A percentile compares a stretch with the other conserved stretches of the same genome.
Conservation (phyloP, 1,140 invertebrate genomes). For the Neocloeon triangulifer region DNA sequence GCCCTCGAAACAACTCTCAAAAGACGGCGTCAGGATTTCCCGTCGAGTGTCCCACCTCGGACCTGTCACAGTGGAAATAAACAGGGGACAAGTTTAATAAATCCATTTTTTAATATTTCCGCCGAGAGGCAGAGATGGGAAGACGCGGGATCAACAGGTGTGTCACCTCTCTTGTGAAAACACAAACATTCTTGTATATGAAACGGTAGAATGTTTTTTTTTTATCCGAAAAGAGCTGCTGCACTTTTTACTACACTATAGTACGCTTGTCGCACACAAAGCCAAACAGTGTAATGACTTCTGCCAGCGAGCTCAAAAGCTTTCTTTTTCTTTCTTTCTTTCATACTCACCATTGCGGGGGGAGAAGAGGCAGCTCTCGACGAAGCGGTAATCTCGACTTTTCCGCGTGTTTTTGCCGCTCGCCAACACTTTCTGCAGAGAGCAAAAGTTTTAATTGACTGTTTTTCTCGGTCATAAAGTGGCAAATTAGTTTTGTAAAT, state of each 20-base stretch:
- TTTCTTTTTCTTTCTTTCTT: too few relatives aligned
- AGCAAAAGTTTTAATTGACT: constrained; percentile 1
- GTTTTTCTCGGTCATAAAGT: too few relatives aligned
- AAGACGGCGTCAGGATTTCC: constrained; percentile 36
- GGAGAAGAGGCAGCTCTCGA: constrained; percentile 53
- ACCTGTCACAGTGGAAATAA: constrained; percentile 15
- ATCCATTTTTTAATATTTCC: too few relatives aligned
- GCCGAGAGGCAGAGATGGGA: too few relatives aligned
- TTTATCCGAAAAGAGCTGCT: too few relatives aligned
- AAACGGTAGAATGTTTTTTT: too few relatives aligned
- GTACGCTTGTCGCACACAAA: too few relatives aligned
- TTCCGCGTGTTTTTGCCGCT: constrained; percentile 50
- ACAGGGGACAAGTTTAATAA: too few relatives aligned
- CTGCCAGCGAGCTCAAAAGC: too few relatives aligned
- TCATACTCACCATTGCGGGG: constrained; percentile 31
- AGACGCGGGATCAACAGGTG: background rate
- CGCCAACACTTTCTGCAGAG: constrained; percentile 33
- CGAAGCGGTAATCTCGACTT: constrained; percentile 40
- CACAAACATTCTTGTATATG: background rate
- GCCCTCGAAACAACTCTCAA: constrained; percentile 43
- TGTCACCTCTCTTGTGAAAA: background rate
- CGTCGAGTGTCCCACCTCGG: constrained; percentile 28
- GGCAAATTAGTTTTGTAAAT: too few relatives aligned
- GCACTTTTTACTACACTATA: too few relatives aligned
- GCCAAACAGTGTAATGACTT: too few relatives aligned